Percentiles rank a stretch among this genome's conserved stretches.
phyloP scores from a whole-genome alignment of 2,113 vertebrate species.

The Nicator chloris region DNA sequence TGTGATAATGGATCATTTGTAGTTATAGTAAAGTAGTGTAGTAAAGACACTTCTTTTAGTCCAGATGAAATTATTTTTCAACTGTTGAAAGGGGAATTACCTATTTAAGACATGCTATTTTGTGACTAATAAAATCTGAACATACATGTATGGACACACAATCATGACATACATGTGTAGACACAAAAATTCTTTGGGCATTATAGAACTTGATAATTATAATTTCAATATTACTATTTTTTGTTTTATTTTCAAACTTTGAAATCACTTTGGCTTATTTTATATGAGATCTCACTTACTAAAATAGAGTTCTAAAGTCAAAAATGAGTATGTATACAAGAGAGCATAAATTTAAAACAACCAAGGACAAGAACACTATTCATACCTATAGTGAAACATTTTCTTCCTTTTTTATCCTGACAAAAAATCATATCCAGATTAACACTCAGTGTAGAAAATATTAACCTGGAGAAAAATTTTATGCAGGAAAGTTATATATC shows the following conservation, averaged over 20 bases:
- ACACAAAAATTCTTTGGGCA: background rate
- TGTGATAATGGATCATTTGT: background rate
- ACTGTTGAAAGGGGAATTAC: background rate
- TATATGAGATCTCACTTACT: background rate
- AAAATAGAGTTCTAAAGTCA: background rate
- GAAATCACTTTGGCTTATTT: background rate
- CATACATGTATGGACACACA: too few relatives aligned
- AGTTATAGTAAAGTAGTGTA: too few relatives aligned
- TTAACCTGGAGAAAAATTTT: conserved; percentile 26
- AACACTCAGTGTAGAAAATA: background rate
- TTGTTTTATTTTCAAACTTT: background rate
- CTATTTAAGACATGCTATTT: background rate
- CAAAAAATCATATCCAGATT: background rate
- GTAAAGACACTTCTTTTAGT: background rate
- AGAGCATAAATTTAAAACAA: background rate
- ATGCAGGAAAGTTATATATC: conserved; percentile 47
- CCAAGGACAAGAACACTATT: background rate
- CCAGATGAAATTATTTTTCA: background rate
- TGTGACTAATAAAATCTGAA: background rate
- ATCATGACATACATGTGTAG: too few relatives aligned
- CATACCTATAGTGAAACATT: background rate
- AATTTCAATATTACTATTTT: background rate
- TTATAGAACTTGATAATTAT: background rate
- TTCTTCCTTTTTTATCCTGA: background rate
- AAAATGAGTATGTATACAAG: background rate